phyloP scores from a whole-genome alignment of 2,888 invertebrate species.

The Steinernema carpocapsae region DNA sequence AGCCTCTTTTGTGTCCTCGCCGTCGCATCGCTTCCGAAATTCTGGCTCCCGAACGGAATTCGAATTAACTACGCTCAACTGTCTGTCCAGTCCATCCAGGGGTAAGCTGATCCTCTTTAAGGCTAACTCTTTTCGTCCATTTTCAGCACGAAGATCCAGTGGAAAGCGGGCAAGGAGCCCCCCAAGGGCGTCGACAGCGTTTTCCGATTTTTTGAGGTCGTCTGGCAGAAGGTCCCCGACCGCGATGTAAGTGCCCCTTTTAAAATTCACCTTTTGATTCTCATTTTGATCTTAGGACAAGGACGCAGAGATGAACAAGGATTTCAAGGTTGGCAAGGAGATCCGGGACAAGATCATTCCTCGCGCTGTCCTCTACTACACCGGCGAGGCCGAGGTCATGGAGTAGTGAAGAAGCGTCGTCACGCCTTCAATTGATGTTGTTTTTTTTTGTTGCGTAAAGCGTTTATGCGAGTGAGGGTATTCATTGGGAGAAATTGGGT shows the following conservation, averaged over 20 bases:
- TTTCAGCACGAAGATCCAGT: conserved; percentile 88
- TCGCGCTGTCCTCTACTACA: conserved; percentile 42
- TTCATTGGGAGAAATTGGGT: no score
- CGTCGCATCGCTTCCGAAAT: no score
- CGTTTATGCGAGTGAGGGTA: no score
- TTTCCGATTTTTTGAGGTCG: conserved; percentile 89
- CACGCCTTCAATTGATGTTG: no score
- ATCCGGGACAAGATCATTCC: conserved; percentile 41
- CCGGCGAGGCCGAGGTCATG: conserved; percentile 38
- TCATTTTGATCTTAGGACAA: conserved; percentile 40
- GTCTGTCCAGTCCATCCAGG: conserved; percentile 85
- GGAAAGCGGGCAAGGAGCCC: conserved; percentile 95
- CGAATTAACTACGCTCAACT: conserved; percentile 94
- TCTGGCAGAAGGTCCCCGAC: conserved; percentile 75
- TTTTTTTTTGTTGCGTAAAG: no score
- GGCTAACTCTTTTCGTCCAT: no score
- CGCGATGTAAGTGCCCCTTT: conserved; percentile 5
- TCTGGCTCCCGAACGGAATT: no score
- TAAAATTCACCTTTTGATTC: conserved; percentile 16
- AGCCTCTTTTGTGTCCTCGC: no score
- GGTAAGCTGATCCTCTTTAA: conserved; percentile 73
- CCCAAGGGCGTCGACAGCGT: conserved; percentile 96
- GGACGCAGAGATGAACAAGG: conserved; percentile 39
- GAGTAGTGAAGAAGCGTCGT: background rate
- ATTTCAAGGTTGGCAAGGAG: conserved; percentile 31